Percentiles rank a stretch among this genome's conserved stretches.
Evolutionary conservation across 2,113 vertebrate species (phyloP).

Genomic region (Cyrtonyx montezumae): DNA sequence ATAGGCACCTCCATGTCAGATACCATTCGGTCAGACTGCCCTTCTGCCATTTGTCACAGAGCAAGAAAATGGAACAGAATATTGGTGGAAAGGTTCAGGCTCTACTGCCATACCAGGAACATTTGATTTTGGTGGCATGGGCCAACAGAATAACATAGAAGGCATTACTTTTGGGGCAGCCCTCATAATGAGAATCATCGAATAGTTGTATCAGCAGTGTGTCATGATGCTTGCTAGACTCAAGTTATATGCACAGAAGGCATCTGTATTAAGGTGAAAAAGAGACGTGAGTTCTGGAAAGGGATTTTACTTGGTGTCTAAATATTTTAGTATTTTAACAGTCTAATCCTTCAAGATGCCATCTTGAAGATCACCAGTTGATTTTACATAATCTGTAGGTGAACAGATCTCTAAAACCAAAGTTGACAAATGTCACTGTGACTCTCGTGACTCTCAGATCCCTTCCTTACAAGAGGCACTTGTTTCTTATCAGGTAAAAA

Average conservation of each 20-base stretch:
- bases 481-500: not conserved
- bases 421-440: not conserved
- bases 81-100: not conserved
- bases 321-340: not conserved
- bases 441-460: not conserved
- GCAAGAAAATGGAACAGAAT: not conserved
- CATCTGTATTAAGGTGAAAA: not conserved
- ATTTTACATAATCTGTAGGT: rapidly evolving
- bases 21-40: no score
- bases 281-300: not conserved
- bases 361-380: not conserved
- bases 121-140: not conserved
- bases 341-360: not conserved
- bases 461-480: not conserved
- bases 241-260: not conserved
- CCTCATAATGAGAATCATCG: not conserved
- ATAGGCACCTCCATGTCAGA: not conserved
- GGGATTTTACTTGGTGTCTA: not conserved
- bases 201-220: not conserved
- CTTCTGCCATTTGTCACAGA: not conserved
- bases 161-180: not conserved
- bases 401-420: not conserved
- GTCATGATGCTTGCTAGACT: not conserved
- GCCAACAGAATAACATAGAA: not conserved
- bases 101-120: not conserved